These are phyloP conservation scores for Paramuricea clavata DNA, from an alignment of 92 coral and sea anemone species.

Conservation along the genomic window DNA sequence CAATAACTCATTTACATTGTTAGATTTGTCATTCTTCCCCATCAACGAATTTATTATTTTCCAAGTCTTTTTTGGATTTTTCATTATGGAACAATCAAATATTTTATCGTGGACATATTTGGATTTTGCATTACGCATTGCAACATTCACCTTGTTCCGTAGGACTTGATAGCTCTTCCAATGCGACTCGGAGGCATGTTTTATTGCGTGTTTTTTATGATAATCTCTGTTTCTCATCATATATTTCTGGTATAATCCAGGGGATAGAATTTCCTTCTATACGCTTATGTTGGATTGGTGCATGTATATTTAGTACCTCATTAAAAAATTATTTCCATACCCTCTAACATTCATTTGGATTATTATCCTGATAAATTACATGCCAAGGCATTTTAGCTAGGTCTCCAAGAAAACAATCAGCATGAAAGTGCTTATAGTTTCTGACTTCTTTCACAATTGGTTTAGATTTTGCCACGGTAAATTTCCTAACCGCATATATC, in stretches of 20 bases:
- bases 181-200: constrained; percentile 26
- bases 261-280: not conserved
- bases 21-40: constrained; percentile 5
- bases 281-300: too few relatives aligned
- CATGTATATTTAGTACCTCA: too few relatives aligned
- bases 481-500: too few relatives aligned
- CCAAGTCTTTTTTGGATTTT: constrained; percentile 2
- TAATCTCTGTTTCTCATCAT: too few relatives aligned
- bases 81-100: constrained; percentile 4
- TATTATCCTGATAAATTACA: not conserved
- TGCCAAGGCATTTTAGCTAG: constrained; percentile 46
- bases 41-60: not conserved
- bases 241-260: constrained; percentile 15
- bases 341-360: constrained; percentile 56
- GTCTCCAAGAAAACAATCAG: constrained; percentile 44
- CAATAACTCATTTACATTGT: too few relatives aligned
- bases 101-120: constrained; percentile 49
- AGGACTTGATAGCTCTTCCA: constrained; percentile 53
- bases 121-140: constrained; percentile 56
- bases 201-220: too few relatives aligned
- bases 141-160: constrained; percentile 59
- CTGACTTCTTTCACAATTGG: constrained; percentile 14
- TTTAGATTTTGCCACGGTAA: too few relatives aligned
- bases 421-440: constrained; percentile 34
- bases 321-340: too few relatives aligned